These are phyloP conservation scores for Eristalis tenax DNA, from an alignment of 2,888 invertebrate species.

Conservation along the genomic window DNA sequence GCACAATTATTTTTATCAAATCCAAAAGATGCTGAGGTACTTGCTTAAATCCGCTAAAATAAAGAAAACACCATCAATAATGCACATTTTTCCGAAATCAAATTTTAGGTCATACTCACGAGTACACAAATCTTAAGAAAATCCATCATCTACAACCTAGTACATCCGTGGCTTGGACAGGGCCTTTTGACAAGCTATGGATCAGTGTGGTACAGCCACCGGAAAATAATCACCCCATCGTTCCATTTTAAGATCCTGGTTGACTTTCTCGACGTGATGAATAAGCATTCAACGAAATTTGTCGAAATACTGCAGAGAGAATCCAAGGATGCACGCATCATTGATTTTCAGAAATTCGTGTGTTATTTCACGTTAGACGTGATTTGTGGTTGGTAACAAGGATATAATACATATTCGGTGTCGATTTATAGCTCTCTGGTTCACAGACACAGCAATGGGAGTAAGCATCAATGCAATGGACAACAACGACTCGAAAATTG, in stretches of 20 bases:
- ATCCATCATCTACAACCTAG: conserved; percentile 75
- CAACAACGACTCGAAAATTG: conserved; percentile 81
- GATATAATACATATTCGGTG: neutral
- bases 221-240: conserved; percentile 89
- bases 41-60: too few species aligned
- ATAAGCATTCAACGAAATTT: conserved; percentile 81
- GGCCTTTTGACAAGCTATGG: conserved; percentile 78
- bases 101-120: neutral
- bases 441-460: conserved; percentile 78
- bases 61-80: too few species aligned
- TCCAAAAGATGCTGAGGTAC: too few species aligned
- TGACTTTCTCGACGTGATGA: conserved; percentile 85
- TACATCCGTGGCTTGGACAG: conserved; percentile 77
- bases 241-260: conserved; percentile 91
- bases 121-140: conserved; percentile 73
- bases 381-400: conserved; percentile 77
- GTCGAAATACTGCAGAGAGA: conserved; percentile 51
- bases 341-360: neutral
- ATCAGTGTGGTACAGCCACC: conserved; percentile 85
- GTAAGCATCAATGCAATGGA: conserved; percentile 79
- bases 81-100: too few species aligned
- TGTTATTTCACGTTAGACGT: conserved; percentile 84
- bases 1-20: neutral
- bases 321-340: conserved; percentile 82
- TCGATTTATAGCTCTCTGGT: neutral